These are phyloP conservation scores for Anguilla anguilla DNA, from an alignment of 2,797 vertebrate species.

Conservation along the genomic window DNA sequence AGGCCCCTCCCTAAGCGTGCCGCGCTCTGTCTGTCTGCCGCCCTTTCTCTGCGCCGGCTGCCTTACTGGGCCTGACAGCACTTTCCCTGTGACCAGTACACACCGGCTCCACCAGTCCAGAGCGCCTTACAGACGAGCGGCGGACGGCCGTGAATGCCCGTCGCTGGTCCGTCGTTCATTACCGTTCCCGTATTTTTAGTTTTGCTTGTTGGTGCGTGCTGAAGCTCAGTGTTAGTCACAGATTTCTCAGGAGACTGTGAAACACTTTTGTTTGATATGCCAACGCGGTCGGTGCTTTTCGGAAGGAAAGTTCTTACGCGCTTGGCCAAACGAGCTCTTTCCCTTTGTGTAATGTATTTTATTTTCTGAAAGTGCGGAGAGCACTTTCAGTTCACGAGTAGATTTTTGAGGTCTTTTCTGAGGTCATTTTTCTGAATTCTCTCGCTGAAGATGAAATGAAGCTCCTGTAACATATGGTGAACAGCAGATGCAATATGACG, in stretches of 20 bases:
- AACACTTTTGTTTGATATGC: background rate
- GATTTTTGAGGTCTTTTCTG: background rate
- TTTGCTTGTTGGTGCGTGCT: background rate
- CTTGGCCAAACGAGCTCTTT: background rate
- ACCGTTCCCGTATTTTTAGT: background rate
- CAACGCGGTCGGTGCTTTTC: background rate
- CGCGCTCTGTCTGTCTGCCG: background rate
- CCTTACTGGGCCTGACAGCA: background rate
- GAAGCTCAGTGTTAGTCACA: background rate
- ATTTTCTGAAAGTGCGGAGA: background rate
- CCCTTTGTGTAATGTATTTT: background rate
- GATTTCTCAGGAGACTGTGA: background rate
- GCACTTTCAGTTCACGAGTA: background rate
- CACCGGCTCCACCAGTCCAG: background rate
- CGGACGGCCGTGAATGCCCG: background rate
- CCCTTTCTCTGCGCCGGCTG: background rate
- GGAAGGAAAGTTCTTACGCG: background rate
- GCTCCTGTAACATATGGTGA: background rate
- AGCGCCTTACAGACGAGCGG: background rate
- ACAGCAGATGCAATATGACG: background rate
- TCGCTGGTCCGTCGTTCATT: background rate
- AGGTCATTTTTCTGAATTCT: background rate
- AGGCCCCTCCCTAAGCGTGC: slow-evolving; percentile 34
- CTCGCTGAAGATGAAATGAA: background rate
- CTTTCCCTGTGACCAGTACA: background rate